Conservation (phyloP, 1,140 invertebrate species). For the Probaryconus sp. region DNA sequence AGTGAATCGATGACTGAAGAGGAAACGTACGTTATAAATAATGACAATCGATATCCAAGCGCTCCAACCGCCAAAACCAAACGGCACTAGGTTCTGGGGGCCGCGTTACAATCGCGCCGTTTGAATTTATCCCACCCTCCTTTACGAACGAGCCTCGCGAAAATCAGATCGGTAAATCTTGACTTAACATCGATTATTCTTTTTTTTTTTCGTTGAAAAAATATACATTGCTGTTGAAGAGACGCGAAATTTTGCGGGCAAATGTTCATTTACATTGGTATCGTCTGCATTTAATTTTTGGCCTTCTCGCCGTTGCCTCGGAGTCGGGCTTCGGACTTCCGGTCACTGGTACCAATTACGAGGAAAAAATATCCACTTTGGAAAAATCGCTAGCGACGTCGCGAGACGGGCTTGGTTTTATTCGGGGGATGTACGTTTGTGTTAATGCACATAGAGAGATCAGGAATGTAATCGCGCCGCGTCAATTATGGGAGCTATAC, state of each 20-base stretch:
- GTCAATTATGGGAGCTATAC: background rate
- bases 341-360: slow-evolving; percentile 42
- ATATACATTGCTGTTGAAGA: too few species aligned
- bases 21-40: slow-evolving; percentile 79
- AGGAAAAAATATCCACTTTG: slow-evolving; percentile 27
- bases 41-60: slow-evolving; percentile 79
- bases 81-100: background rate
- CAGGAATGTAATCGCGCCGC: background rate
- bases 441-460: background rate
- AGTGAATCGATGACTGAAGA: slow-evolving; percentile 80
- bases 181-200: too few species aligned
- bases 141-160: too few species aligned
- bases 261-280: too few species aligned
- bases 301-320: too few species aligned
- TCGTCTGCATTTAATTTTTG: too few species aligned
- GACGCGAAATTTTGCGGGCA: too few species aligned
- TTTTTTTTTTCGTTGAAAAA: too few species aligned
- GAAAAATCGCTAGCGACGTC: slow-evolving; percentile 45
- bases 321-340: too few species aligned
- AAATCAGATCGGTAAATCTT: too few species aligned
- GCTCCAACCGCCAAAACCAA: slow-evolving; percentile 69
- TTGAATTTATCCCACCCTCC: too few species aligned
- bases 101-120: background rate
- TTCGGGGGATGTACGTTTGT: background rate
- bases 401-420: slow-evolving; percentile 12